A percentile compares a stretch with the other conserved stretches of the same genome.
Conservation (phyloP, 2,113 vertebrate genomes). For the Crotalus tigris region DNA sequence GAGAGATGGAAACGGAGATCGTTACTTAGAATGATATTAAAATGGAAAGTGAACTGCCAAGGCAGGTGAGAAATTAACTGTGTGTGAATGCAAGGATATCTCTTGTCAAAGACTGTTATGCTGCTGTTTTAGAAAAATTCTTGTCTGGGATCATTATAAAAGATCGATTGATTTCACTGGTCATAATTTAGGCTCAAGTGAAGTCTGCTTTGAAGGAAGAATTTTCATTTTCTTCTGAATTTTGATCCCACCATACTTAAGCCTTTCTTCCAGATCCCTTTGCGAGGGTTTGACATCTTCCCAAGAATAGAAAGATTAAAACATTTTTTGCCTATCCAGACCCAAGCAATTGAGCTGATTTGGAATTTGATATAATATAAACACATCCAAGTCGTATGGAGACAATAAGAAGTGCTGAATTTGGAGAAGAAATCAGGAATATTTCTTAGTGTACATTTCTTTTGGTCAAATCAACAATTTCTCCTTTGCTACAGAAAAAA, state of each 20-base stretch:
- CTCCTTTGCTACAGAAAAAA: neutral
- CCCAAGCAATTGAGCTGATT: neutral
- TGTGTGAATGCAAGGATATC: neutral
- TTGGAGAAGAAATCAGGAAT: neutral
- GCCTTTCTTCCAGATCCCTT: neutral
- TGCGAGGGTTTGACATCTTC: neutral
- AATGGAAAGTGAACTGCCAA: neutral
- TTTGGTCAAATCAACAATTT: neutral
- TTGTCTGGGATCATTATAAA: neutral
- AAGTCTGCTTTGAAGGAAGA: neutral
- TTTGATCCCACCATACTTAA: neutral
- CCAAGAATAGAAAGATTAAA: neutral
- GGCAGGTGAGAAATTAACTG: neutral
- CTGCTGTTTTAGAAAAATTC: neutral
- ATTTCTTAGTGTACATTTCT: no score
- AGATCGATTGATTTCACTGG: neutral
- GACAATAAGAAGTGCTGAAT: neutral
- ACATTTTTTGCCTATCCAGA: neutral
- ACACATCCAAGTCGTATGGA: neutral
- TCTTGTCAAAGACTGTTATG: neutral
- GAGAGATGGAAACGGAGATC: no score
- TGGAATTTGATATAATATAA: no score
- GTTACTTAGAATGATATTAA: neutral
- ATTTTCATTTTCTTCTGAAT: neutral
- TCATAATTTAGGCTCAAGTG: neutral